Base-by-base conservation (phyloP, 1,140 invertebrate genomes). In the Calephelis nemesis region DNA sequence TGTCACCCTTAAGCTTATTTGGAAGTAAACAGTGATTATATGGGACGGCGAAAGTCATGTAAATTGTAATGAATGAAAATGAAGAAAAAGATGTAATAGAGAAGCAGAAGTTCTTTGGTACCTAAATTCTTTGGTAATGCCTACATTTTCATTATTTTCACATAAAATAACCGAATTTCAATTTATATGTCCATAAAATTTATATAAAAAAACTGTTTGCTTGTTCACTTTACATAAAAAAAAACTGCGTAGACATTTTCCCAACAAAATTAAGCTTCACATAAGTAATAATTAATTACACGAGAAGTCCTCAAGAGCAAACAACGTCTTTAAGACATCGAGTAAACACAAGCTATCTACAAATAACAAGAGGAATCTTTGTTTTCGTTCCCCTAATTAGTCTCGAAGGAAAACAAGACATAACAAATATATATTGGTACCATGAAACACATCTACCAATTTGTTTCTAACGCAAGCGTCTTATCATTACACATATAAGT, bases 401-500 rank as follows among this genome's bases (percentile, higher is more conserved):
- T 60, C 58, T n/a, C 58, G 58, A 60, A 60, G 12, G 58, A 60
- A 60, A 60, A 60, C 54, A 60, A 60, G 54, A 60, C 12, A 60
- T 60, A 60, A 60, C 54, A 60, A 60, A 39, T 12, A 60, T 60
- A 60, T 39, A 60, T 60, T n/a, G 54, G 30, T 60, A 60, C 54
- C 30, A 60, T 7, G 30, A 19, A 60, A 60, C 54, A 60, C 39
- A 60, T 60, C 54, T 19, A 39, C 30, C 54, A 39, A 60, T 60
- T 40, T 60, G 54, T 60, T 60, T 60, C 54, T 60, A 72, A 71
- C 65, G 80, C 52, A 30, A 12, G 11, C 52, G 39, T 60, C 54
- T 60, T 60, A 60, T 60, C 47, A 45, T 58, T 52, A 58, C 62
- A 54, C 42, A 58, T 50, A 62, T 73, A 67, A 79, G 75, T 74